phyloP scores from a whole-genome alignment of 2,113 vertebrate genomes.

The Pongo pygmaeus region DNA sequence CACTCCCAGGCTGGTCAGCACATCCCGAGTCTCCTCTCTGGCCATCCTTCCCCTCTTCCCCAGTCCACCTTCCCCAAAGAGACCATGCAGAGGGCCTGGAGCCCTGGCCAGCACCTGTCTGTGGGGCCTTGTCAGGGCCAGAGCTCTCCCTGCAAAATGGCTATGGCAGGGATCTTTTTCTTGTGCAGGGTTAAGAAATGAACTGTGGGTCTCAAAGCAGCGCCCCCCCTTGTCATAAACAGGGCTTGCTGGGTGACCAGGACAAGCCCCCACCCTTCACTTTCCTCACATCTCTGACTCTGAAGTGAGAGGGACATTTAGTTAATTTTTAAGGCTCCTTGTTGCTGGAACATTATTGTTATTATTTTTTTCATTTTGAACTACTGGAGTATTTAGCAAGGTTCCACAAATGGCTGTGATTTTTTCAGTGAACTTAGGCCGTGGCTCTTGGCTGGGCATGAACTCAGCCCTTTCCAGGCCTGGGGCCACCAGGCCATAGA shows the following conservation, averaged over 20 bases:
- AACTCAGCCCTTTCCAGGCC: neutral
- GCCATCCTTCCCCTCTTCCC: neutral
- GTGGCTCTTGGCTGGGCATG: neutral
- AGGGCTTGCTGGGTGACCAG: no score
- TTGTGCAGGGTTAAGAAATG: no score
- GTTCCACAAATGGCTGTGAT: neutral
- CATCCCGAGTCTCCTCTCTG: accelerated
- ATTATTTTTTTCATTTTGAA: neutral
- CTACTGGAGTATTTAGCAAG: neutral
- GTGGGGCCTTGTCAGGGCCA: neutral
- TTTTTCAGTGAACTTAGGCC: neutral
- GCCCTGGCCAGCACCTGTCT: accelerated
- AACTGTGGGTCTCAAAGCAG: neutral
- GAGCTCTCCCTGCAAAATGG: neutral
- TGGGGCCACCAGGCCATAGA: neutral
- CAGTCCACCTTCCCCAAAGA: neutral
- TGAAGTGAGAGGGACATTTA: neutral
- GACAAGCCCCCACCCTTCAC: neutral
- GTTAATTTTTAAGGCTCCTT: neutral
- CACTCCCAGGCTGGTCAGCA: no score
- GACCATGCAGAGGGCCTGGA: neutral
- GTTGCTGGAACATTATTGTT: neutral
- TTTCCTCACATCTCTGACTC: neutral
- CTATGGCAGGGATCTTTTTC: no score
- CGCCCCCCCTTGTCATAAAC: neutral